Evolutionary conservation across 2,113 vertebrate species (phyloP).

Genomic region (Melanerpes formicivorus): DNA sequence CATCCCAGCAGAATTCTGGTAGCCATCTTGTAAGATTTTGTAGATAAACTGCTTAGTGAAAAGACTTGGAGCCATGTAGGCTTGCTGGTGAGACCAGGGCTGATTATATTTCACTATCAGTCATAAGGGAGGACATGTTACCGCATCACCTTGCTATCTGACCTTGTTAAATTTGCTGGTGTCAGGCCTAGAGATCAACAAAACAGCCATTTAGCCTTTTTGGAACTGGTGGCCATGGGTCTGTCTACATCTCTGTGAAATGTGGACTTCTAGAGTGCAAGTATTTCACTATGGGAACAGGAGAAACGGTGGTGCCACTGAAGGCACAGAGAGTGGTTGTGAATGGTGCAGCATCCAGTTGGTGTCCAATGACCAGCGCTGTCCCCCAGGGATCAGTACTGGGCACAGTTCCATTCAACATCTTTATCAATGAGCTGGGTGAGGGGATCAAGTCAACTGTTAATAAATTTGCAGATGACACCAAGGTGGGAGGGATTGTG

Average conservation of each 20-base stretch:
- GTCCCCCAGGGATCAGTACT: too few species aligned
- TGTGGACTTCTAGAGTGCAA: background rate
- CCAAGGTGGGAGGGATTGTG: too few species aligned
- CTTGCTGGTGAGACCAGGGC: background rate
- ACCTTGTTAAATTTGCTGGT: background rate
- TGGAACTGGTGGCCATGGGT: rapidly evolving
- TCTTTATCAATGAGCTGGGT: too few species aligned
- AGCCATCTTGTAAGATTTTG: conserved; percentile 21
- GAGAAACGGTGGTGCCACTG: background rate
- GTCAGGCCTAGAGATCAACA: background rate
- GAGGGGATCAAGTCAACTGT: too few species aligned
- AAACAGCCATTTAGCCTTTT: background rate
- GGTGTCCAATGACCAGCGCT: too few species aligned
- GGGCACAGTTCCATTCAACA: too few species aligned
- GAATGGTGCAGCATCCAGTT: too few species aligned
- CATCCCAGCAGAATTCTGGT: conserved; percentile 26
- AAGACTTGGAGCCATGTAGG: background rate
- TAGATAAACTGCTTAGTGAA: background rate
- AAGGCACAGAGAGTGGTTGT: background rate
- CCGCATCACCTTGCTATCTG: background rate
- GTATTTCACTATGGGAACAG: background rate
- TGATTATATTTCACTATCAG: background rate
- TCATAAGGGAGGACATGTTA: background rate
- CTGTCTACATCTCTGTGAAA: background rate
- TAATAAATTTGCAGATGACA: too few species aligned